Conservation (phyloP, 2,888 invertebrate genomes). For the Dioctria linearis region DNA sequence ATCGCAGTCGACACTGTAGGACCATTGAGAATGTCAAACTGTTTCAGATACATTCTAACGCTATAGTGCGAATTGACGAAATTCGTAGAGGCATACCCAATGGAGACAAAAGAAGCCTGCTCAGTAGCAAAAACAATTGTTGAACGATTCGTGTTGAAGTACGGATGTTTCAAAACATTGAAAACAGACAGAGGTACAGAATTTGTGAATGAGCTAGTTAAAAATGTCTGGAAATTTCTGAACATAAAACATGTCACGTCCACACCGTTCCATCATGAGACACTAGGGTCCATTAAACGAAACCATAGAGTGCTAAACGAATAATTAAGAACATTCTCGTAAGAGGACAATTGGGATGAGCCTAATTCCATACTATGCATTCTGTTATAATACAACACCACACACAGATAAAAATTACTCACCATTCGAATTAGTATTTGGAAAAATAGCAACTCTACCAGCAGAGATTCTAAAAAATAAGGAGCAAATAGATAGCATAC, state of each 20-base stretch:
- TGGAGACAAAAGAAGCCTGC: slow-evolving; percentile 52
- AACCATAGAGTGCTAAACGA: slow-evolving; percentile 32
- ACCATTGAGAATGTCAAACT: too few relatives aligned
- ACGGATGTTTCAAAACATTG: slow-evolving; percentile 15
- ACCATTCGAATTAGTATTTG: slow-evolving; percentile 22
- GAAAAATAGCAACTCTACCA: slow-evolving; percentile 6
- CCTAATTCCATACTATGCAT: slow-evolving; percentile 35
- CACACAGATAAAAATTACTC: not conserved
- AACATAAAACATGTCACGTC: slow-evolving; percentile 10
- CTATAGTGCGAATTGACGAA: too few relatives aligned
- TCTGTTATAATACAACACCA: slow-evolving; percentile 39
- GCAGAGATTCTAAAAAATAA: too few relatives aligned
- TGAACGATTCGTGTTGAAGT: slow-evolving; percentile 12
- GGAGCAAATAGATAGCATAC: too few relatives aligned
- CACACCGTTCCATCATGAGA: slow-evolving; percentile 16
- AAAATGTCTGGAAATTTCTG: slow-evolving; percentile 1
- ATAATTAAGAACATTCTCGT: slow-evolving; percentile 36
- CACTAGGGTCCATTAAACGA: not conserved
- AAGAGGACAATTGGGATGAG: slow-evolving; percentile 36
- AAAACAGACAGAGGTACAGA: too few relatives aligned
- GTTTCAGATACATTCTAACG: too few relatives aligned
- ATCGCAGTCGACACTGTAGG: too few relatives aligned
- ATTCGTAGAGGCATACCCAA: too few relatives aligned
- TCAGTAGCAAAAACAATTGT: not conserved
- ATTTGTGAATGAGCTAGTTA: not conserved